A percentile compares a stretch with the other conserved stretches of the same genome.
phyloP scores from a whole-genome alignment of 2,113 vertebrate species.

The Gymnogyps californianus region DNA sequence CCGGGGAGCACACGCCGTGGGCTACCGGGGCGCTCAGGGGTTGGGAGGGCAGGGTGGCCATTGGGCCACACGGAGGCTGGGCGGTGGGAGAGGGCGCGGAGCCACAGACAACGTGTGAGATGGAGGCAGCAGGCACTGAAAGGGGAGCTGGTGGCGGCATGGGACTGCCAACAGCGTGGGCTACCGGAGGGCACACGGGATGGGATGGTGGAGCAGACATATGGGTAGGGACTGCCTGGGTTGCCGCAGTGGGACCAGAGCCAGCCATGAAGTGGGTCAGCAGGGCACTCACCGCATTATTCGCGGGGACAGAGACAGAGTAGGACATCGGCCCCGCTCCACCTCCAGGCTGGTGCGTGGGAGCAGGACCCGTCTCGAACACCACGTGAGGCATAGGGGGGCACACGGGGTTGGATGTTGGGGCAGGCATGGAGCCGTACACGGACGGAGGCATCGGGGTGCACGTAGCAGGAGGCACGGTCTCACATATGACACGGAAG shows the following conservation, averaged over 20 bases:
- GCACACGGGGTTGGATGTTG: not conserved
- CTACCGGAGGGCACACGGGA: not conserved
- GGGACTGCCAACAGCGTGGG: not conserved
- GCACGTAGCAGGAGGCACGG: not conserved
- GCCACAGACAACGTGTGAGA: not conserved
- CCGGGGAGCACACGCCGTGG: not conserved
- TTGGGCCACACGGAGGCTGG: not conserved
- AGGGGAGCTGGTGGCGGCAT: not conserved
- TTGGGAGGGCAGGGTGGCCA: not conserved
- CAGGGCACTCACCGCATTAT: constrained; percentile 55
- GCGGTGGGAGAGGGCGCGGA: not conserved
- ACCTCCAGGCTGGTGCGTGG: not conserved
- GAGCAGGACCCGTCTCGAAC: constrained; percentile 16
- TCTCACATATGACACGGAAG: constrained; percentile 42
- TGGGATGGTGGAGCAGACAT: not conserved
- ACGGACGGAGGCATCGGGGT: not conserved
- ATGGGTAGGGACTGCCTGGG: constrained; percentile 9
- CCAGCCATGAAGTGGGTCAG: constrained; percentile 51
- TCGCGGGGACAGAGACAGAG: constrained; percentile 30
- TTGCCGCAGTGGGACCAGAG: not conserved
- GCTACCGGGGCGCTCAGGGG: not conserved
- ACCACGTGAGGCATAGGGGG: constrained; percentile 21
- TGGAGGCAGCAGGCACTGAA: not conserved
- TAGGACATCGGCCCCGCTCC: not conserved
- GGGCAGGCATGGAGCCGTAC: not conserved